These are phyloP conservation scores for Digitonthophagus gazella DNA, from an alignment of 2,888 invertebrate species.

Conservation along the genomic window DNA sequence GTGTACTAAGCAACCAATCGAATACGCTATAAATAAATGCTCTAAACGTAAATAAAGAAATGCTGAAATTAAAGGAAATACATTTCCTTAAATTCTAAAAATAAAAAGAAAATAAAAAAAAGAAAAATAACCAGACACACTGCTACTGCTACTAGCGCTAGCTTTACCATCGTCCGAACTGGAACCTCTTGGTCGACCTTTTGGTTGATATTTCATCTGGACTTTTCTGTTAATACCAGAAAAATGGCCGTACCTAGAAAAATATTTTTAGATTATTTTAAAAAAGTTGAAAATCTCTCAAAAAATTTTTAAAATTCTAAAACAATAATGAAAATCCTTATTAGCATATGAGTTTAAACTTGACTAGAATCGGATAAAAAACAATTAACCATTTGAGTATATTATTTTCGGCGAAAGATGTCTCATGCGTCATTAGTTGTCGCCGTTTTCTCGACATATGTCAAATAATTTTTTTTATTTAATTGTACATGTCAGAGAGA, in stretches of 20 bases:
- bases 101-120: slow-evolving; percentile 8
- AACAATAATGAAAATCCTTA: background rate
- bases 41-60: no score
- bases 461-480: no score
- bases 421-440: no score
- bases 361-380: no score
- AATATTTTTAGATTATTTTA: no score
- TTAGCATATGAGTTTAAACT: background rate
- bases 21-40: no score
- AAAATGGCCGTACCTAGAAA: slow-evolving; percentile 96
- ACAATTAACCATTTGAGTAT: no score
- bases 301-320: background rate
- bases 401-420: no score
- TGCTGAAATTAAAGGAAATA: background rate
- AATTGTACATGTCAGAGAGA: no score
- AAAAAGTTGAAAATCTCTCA: background rate
- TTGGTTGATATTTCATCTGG: slow-evolving; percentile 98
- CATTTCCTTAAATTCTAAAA: no score
- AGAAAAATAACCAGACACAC: slow-evolving; percentile 34
- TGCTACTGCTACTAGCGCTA: slow-evolving; percentile 43
- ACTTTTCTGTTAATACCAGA: slow-evolving; percentile 99
- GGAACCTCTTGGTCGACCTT: slow-evolving; percentile 86
- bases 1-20: no score
- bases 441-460: no score
- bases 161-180: slow-evolving; percentile 90